phyloP scores from a whole-genome alignment of 2,113 vertebrate species.

The Notarius lentiginosus region DNA sequence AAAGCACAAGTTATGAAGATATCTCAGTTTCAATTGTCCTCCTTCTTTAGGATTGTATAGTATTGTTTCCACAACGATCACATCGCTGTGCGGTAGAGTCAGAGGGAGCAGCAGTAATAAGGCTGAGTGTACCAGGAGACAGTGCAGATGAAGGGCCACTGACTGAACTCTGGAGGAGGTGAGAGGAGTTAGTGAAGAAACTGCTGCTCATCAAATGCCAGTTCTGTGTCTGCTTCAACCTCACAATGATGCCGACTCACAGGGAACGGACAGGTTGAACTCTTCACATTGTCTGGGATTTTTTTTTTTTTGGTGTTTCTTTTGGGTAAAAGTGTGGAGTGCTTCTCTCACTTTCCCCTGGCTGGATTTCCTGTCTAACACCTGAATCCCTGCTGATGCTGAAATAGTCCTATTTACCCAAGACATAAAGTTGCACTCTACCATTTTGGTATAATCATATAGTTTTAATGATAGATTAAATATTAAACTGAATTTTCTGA shows the following conservation, averaged over 20 bases:
- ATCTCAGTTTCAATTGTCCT: constrained; percentile 16
- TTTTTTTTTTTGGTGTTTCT: not conserved
- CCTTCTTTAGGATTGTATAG: not conserved
- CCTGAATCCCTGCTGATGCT: not conserved
- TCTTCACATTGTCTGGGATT: constrained; percentile 17
- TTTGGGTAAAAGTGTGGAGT: not conserved
- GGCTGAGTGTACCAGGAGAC: not conserved
- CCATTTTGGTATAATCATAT: not conserved
- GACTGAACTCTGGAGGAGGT: constrained; percentile 29
- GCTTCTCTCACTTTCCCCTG: not conserved
- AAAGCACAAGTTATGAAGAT: constrained; percentile 34
- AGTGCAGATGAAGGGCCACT: not conserved
- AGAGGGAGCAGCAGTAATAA: constrained; percentile 1
- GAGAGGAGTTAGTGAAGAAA: constrained; percentile 4
- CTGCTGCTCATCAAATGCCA: constrained; percentile 20
- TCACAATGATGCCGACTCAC: constrained; percentile 11
- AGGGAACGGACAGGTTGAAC: constrained; percentile 18
- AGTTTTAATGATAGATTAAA: not conserved
- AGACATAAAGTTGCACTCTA: not conserved
- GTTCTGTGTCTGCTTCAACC: not conserved
- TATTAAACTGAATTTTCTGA: not conserved
- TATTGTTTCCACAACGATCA: not conserved
- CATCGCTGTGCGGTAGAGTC: not conserved
- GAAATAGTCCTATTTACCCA: not conserved
- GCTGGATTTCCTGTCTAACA: not conserved